Base-by-base conservation (phyloP, 2,888 invertebrate species). In the Nemapogon koenigi region DNA sequence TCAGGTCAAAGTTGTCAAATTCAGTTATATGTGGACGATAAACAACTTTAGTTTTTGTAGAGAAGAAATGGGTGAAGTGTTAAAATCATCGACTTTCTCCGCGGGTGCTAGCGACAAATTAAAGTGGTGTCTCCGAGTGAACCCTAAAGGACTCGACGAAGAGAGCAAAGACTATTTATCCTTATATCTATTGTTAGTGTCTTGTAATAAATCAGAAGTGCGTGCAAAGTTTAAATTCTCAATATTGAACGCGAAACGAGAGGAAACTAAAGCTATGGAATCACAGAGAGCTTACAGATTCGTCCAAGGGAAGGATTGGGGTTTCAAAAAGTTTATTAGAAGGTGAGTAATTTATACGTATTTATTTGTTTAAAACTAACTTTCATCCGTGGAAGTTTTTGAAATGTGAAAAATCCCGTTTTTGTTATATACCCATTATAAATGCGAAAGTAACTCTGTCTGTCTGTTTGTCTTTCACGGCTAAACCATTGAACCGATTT, bases 1-100 rank as follows among this genome's bases (percentile, higher is more conserved):
- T 16, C 88, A 97, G 96, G 97, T 98, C 72, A 98, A 98, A 89
- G 98, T 99, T 80, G 96, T 98, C 57, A 99, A 99, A 84, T 99
- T 99, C 87, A 97, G 97, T 82, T 99, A 99, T 82, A 98, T 99
- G 95, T 99, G 99, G 99, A 99, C 99, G 71, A 99, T 99, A 84
- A 98, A 98, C 84, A 99, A 99, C 87, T 99, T 99, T 83, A 97
- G 97, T 84, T 99, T 99, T 83, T 99, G 99, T 83, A 91, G 98
- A 56, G 99, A 99, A 82, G 99, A 99, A 83, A 99, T 99, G 98
- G 99, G 99, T 57, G 99, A 99, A 84, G 98, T 98, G 55, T 85
- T 99, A 67, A 99, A 99, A 84, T 97, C 97, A 70, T 98, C 98
- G 59, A 97, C 98, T 56, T 99, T 99, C 82, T 98, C 97, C 51